Evolutionary conservation across 2,797 vertebrate genomes (phyloP), one percentile per base, ranked within the genome.

Genomic region (Pogonophryne albipinna): DNA sequence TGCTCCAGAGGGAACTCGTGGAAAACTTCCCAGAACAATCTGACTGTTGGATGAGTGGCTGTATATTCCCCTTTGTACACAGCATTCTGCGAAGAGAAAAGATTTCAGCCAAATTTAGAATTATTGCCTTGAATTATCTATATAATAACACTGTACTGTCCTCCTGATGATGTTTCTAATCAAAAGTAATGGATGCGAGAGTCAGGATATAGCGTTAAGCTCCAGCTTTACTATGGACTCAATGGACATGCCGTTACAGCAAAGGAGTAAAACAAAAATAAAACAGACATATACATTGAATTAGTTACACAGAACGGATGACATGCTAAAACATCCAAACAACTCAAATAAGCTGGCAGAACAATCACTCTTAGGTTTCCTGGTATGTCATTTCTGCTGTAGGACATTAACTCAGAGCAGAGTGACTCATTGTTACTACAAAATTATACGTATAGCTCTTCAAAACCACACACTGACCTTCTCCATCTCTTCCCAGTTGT

Each of bases 401-500:
- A 19, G 27, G 19, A 47, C 16, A 13, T 10, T 44, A 50, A 62
- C 34, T 71, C 66, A 67, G n/a, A 58, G 15, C 23, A 41, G 27
- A 6, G 23, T 8, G 44, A 66, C 1, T 19, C 3, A 14, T n/a
- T 14, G 17, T 23, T 53, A 12, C 50, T 6, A 8, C 16, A 51
- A 44, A 19, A 15, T 42, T 17, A 11, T 27, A 52, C 31, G 6
- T 16, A 1, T 1, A 50, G 49, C 17, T 41, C 42, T 38, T 58
- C 1, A 16, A 65, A 16, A 65, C 62, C 41, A 38, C 27, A 41
- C 12, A 56, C 91, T 71, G 69, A 99, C 98, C 97, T 97, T 97
- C 89, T 99, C 97, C 91, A 99, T 84, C 71, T 98, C 97, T 83
- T 98, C 95, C 98, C 98, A 99, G 95, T 99, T 97, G 94, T 99